Base-by-base conservation (phyloP, 1,140 invertebrate genomes). In the Patella vulgata region DNA sequence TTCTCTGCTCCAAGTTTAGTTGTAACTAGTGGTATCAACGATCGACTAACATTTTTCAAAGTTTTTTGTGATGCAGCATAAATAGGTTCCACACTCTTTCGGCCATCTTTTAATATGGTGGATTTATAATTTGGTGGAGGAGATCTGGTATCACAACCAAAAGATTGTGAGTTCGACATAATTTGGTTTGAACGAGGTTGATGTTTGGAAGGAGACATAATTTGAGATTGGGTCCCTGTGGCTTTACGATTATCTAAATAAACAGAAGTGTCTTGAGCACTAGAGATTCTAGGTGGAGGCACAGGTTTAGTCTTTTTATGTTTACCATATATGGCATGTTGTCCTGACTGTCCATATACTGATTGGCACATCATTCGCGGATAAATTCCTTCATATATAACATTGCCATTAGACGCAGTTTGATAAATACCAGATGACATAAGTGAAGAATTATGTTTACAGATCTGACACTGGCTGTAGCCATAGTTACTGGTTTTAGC, bases 1-100 rank as follows among this genome's bases (percentile, higher is more conserved):
- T 68, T 76, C 58, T 85, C 84, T 19, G 79, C 76, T 17, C 70
- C 67, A 4, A 85, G 66, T 57, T 84, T 83, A 17, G 75, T 71
- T n/a, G 74, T 74, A 19, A 82, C 70, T 19, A 77, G 61, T 23
- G 73, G 74, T 44, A 79, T 73, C 25, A 81, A 61, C 30, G 79
- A 79, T 46, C 75, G 46, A 17, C 57, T 67, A 17, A 65, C 65
- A 39, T 60, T 66, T 65, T 63, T 73, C 72, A 46, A 66, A 8
- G 33, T 36, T 58, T 53, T 61, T 54, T 64, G 40, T 58, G 65
- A 39, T 43, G 58, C 43, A 47, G 47, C 59, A 68, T 56, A 59
- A 19, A 23, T 59, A 54, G 33, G 33, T 36, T 36, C 33, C 33
- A 36, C 33, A 14, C 33, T 36, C 14, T 36, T 36, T 36, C 33